Evolutionary conservation across 1,140 invertebrate species (phyloP).

Genomic region (Drosophila lini): DNA sequence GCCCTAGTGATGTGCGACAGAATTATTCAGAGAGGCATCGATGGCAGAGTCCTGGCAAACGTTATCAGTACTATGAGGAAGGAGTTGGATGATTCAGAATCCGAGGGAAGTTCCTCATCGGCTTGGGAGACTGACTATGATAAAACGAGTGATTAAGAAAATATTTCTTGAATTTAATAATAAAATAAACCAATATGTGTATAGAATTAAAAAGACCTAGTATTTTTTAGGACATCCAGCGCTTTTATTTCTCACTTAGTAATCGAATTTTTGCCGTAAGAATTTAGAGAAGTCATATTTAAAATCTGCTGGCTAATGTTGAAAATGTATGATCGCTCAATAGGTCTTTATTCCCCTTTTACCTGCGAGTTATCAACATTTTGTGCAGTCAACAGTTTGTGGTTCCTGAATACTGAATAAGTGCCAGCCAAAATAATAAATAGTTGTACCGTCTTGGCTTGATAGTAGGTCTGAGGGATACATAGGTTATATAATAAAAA

Average conservation of each 20-base stretch:
- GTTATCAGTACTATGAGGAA: conserved; percentile 18
- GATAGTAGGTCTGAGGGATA: conserved; percentile 63
- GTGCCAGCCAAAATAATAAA: conserved; percentile 64
- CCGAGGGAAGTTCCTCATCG: not conserved
- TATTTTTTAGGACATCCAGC: not conserved
- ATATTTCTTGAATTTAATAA: not conserved
- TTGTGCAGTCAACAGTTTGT: conserved; percentile 1
- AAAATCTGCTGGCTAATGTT: not conserved
- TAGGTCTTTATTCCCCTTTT: not conserved
- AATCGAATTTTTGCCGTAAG: not conserved
- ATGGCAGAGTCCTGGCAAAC: not conserved
- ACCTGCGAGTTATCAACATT: not conserved
- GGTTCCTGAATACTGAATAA: conserved; percentile 40
- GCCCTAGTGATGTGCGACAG: conserved; percentile 25
- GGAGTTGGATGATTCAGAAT: not conserved
- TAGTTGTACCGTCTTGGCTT: conserved; percentile 71
- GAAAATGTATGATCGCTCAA: not conserved
- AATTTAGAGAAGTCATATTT: not conserved
- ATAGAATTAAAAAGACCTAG: not conserved
- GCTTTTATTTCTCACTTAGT: not conserved
- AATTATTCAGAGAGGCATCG: conserved; percentile 19
- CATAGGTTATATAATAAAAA: not conserved
- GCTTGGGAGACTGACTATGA: not conserved
- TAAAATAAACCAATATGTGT: not conserved
- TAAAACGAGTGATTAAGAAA: not conserved